Evolutionary conservation across 2,888 invertebrate genomes (phyloP).

Genomic region (Tridacna crocea): DNA sequence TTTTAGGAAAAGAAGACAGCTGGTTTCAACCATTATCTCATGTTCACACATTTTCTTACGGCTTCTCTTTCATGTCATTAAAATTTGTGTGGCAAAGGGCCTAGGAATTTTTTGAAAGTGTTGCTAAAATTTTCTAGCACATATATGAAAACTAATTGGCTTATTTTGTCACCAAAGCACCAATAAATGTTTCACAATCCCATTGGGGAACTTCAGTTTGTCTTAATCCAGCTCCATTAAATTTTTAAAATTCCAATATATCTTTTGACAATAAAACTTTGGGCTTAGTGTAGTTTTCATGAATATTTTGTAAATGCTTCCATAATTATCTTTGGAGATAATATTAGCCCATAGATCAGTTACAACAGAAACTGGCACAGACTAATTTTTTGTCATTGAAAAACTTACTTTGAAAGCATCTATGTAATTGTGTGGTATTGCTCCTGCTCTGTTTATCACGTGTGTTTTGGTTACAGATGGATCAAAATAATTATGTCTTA

Average conservation of each 20-base stretch:
- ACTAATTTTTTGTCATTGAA: too few species aligned
- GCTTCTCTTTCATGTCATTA: not conserved
- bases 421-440: too few species aligned
- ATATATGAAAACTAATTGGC: too few species aligned
- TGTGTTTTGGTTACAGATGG: too few species aligned
- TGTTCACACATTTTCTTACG: not conserved
- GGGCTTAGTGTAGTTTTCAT: conserved; percentile 2
- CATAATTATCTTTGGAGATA: not conserved
- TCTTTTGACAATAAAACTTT: conserved; percentile 2
- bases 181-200: conserved; percentile 4
- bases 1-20: not conserved
- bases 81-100: not conserved
- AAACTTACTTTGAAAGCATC: too few species aligned
- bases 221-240: conserved; percentile 11
- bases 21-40: not conserved
- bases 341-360: not conserved
- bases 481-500: too few species aligned
- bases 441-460: too few species aligned
- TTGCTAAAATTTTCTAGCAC: too few species aligned
- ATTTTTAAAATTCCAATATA: conserved; percentile 17
- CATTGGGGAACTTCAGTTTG: not conserved
- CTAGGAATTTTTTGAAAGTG: too few species aligned
- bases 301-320: conserved; percentile 4
- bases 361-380: too few species aligned
- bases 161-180: not conserved